Evolutionary conservation across 1,140 invertebrate species (phyloP).

Genomic region (Muscidifurax raptorellus): DNA sequence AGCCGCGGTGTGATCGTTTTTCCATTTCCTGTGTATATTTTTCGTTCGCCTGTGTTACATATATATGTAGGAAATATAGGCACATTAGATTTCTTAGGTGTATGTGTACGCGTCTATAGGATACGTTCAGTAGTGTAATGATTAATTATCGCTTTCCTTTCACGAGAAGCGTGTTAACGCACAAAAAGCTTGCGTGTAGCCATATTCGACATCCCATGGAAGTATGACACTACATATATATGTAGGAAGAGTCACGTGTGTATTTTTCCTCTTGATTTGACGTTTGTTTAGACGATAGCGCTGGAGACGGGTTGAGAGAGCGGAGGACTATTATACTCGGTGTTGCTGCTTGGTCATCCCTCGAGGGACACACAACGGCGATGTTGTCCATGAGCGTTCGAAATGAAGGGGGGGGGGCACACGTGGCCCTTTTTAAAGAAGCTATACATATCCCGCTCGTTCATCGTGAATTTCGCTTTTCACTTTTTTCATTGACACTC

Average conservation of each 20-base stretch:
- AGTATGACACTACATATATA: neutral
- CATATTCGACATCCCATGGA: too few species aligned
- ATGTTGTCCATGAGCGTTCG: conserved; percentile 26
- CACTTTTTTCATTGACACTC: conserved; percentile 61
- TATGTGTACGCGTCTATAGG: too few species aligned
- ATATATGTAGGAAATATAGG: too few species aligned
- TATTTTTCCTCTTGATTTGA: conserved; percentile 44
- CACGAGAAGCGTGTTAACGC: too few species aligned
- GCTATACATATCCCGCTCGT: conserved; percentile 56
- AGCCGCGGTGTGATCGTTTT: conserved; percentile 21
- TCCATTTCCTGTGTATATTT: conserved; percentile 27
- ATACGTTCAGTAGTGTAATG: too few species aligned
- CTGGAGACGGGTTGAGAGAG: conserved; percentile 15
- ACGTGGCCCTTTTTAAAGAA: conserved; percentile 57
- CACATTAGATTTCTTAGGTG: too few species aligned
- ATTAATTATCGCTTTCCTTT: too few species aligned
- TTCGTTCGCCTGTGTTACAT: too few species aligned
- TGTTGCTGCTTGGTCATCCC: conserved; percentile 55
- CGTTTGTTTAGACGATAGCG: conserved; percentile 45
- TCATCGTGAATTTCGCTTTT: conserved; percentile 60
- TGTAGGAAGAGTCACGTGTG: neutral
- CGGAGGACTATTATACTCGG: neutral
- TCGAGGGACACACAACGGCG: conserved; percentile 50
- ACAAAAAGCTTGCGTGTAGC: too few species aligned
- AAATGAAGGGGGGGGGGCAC: neutral